Base-by-base conservation (phyloP, 2,888 invertebrate genomes). In the Drosophila yooni region DNA sequence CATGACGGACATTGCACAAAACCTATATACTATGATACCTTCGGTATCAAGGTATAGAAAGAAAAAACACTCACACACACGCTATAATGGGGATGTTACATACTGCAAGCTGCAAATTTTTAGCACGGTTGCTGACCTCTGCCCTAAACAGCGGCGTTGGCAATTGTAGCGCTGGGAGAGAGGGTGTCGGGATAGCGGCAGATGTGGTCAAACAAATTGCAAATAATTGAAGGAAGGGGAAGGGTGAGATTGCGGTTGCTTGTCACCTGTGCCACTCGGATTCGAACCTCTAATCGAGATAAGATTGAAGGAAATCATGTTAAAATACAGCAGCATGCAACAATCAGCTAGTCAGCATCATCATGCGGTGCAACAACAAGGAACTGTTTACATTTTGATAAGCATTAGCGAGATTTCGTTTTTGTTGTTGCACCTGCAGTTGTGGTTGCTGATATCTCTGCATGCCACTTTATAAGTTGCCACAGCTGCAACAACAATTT, bases 301-400 rank as follows among this genome's bases (percentile, higher is more conserved):
- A 18, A 38, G 36, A 38, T 18, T 36, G 36, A 36, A 36, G 3
- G 15, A 7, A 36, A 36, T 36, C 36, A 36, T 36, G 36, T 15
- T 13, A 40, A 40, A n/a, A 40, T 15, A 36, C 36, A 11, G 29
- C 36, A 54, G 27, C 46, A 31, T 15, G 33, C 51, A 64, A 31
- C 38, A 59, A 25, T 31, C 48, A 40, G 36, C 27, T 46, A 46
- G 29, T 13, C 34, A 53, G 29, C 36, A 50, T 46, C 51, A 56
- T 51, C 34, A 61, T 52, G 36, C 33, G 63, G 46, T 46, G 46
- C 61, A 61, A 50, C 68, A 70, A 66, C 51, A 65, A 79, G 76
- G 66, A 81, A 82, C 82, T 82, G 67, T 79, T 79, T 64, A 72
- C 70, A 75, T 64, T 59, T 59, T 70, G 85, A 81, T 85, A 85